Evolutionary conservation across 2,113 vertebrate species (phyloP), one percentile per base, ranked within the genome.

Genomic region (Australoheros scitulus): DNA sequence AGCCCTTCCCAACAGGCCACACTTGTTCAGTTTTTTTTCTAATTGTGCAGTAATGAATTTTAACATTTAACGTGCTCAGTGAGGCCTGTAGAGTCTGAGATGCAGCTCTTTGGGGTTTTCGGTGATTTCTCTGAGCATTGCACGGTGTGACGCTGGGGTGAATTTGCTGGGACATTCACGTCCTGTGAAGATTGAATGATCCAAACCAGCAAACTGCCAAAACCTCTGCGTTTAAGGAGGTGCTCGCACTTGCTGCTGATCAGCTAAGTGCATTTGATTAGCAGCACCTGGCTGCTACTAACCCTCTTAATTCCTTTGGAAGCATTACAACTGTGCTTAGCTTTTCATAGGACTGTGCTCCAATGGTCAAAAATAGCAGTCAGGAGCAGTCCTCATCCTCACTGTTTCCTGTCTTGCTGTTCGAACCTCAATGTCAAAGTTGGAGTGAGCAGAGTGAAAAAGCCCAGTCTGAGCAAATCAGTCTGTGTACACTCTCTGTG

Each of bases 371-470:
- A 57, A 22, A 57, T 57, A n/a, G n/a, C 14, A 17, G 18, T 3
- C 22, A 56, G 22, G 32, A 50, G 26, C 11, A 10, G 18, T 29
- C 20, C 17, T 59, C 0, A 72, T 65, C 15, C 10, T 13, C 20
- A 18, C 5, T 24, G 6, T 32, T 34, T 70, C 18, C 7, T 32
- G n/a, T 57, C 7, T 70, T 58, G 2, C 56, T 65, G 85, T 50
- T 82, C 11, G 38, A 52, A 18, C 58, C 17, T 91, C 78, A 82
- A 56, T 26, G 43, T 89, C 86, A 81, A 63, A 84, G 15, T 36
- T 38, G 15, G 7, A 29, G 14, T 32, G 20, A 80, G 11, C 15
- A n/a, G 61, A 77, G 47, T 34, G 24, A 61, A 79, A 24, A 47
- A 60, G 32, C 55, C 70, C 60, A 38, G 15, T 13, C 38, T 13